Evolutionary conservation across 1,140 invertebrate genomes (phyloP).

Genomic region (Oedothorax gibbosus): DNA sequence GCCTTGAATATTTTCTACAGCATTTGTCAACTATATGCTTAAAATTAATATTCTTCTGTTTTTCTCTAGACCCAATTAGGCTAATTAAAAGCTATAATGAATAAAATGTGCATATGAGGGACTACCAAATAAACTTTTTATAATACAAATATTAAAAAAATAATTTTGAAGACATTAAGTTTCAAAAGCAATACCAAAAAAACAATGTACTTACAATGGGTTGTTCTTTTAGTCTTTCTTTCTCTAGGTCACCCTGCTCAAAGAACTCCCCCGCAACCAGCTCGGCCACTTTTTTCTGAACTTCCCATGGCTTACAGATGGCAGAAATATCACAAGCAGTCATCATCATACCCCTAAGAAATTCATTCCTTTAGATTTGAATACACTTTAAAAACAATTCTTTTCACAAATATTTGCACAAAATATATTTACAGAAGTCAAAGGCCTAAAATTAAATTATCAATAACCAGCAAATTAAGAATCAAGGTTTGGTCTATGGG

Average conservation of each 20-base stretch:
- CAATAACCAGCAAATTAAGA: not conserved
- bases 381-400: not conserved
- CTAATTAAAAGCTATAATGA: not conserved
- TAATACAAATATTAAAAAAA: too few relatives aligned
- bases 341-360: conserved; percentile 89
- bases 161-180: too few relatives aligned
- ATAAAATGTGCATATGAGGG: too few relatives aligned
- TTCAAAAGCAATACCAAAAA: not conserved
- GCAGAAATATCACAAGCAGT: conserved; percentile 96
- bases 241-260: conserved; percentile 93
- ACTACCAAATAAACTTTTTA: too few relatives aligned
- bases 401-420: too few relatives aligned
- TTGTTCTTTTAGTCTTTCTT: conserved; percentile 84
- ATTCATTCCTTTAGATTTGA: not conserved
- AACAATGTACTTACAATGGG: conserved; percentile 79
- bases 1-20: too few relatives aligned
- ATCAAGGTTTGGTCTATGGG: too few relatives aligned
- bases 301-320: conserved; percentile 95
- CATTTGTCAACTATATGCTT: too few relatives aligned
- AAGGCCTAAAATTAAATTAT: not conserved
- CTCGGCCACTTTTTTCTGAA: conserved; percentile 89
- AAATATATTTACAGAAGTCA: not conserved
- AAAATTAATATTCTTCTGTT: too few relatives aligned
- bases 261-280: conserved; percentile 96
- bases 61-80: not conserved